A percentile compares a stretch with the other conserved stretches of the same genome.
These are phyloP conservation scores for Drosophila micromelanica DNA, from an alignment of 1,140 invertebrate genomes.

Conservation along the genomic window DNA sequence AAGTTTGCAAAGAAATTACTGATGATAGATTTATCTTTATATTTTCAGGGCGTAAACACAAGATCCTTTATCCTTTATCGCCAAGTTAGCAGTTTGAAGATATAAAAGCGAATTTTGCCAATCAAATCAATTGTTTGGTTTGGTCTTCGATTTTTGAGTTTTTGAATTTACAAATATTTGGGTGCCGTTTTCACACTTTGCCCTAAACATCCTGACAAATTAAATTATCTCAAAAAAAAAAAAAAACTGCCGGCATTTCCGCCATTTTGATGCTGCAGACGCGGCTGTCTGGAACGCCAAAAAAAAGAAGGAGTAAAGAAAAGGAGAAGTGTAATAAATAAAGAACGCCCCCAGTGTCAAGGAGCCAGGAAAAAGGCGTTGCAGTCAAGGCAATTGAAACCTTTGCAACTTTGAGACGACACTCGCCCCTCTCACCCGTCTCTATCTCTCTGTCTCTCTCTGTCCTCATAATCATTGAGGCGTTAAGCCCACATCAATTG, in stretches of 20 bases:
- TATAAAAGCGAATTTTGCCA: too few relatives aligned
- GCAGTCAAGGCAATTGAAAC: conserved; percentile 70
- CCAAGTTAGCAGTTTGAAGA: too few relatives aligned
- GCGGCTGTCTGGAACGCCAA: conserved; percentile 49
- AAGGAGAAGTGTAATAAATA: conserved; percentile 13
- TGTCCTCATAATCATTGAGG: conserved; percentile 61
- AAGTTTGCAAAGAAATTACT: too few relatives aligned
- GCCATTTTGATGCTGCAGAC: conserved; percentile 56
- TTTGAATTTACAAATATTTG: too few relatives aligned
- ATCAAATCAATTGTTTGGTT: too few relatives aligned
- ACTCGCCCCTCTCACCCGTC: conserved; percentile 7
- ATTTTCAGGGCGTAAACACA: too few relatives aligned
- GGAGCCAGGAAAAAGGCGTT: conserved; percentile 76
- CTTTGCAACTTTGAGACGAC: conserved; percentile 61
- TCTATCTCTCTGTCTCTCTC: background rate
- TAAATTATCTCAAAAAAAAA: conserved; percentile 55
- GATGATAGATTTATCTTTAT: too few relatives aligned
- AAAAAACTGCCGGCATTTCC: conserved; percentile 44
- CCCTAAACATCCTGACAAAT: conserved; percentile 36
- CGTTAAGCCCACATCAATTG: conserved; percentile 81
- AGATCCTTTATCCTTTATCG: too few relatives aligned
- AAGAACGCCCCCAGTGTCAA: conserved; percentile 58
- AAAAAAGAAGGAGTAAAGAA: conserved; percentile 8
- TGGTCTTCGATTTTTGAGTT: too few relatives aligned
- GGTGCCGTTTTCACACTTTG: background rate